Base-by-base conservation (phyloP, 2,113 vertebrate genomes). In the Lagenorhynchus albirostris region DNA sequence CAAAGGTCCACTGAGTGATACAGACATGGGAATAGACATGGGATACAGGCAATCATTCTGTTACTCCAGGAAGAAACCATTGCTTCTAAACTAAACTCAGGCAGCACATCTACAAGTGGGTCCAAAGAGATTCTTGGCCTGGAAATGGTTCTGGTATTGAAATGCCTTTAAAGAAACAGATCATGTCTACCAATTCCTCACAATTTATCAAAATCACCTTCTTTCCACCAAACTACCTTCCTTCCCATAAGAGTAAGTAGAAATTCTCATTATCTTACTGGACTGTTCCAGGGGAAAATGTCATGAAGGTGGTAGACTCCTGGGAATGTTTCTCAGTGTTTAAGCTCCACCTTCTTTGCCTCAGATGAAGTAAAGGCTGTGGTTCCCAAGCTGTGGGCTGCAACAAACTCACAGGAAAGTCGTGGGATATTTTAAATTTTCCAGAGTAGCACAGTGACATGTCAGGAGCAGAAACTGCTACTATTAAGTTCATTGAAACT, bases 131-230 rank as follows among this genome's bases (percentile, higher is more conserved):
- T 62, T 58, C 33, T 68, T 62, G 26, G 47, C 25, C 71, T 76
- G 41, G 83, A 89, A 85, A 7, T 38, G 53, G 85, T 85, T 38
- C 65, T 71, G 62, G 68, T 74, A 11, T 14, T 93, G 31, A 95
- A 79, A 65, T n/a, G 47, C 41, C 62, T 44, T 5, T 79, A 62
- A 87, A 47, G 20, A 79, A 76, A 71, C 3, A 84, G 36, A 74
- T 13, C 0, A 6, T 17, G 21, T 58, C 71, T 73, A 17, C n/a
- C 21, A 80, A 38, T 13, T 70, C 17, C 33, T 91, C 77, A 33
- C 8, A 68, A 79, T 68, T 83, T 38, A 87, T 90, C 68, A 79
- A 91, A 93, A 82, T 93, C n/a, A 31, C 6, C 84, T 36, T 44
- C 62, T 25, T 74, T 53, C 33, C 73, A 33, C 36, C 10, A 33